Evolutionary conservation across 2,888 invertebrate species (phyloP), one percentile per base, ranked within the genome.

Genomic region (Phalangium opilio): DNA sequence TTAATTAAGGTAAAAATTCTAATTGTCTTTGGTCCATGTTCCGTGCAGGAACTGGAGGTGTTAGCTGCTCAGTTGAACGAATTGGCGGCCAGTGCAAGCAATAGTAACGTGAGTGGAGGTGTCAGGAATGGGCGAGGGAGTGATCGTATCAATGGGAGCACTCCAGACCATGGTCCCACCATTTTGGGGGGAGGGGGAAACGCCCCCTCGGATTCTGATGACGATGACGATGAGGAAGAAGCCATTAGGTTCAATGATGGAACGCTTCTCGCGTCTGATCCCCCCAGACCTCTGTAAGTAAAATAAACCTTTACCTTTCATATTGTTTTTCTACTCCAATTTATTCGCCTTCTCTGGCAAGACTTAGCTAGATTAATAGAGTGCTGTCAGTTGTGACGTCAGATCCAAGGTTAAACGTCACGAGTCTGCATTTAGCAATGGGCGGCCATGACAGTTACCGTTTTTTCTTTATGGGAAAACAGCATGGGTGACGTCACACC

Each of bases 11-110:
- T n/a, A n/a, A n/a, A n/a, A n/a, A n/a, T n/a, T n/a, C n/a, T n/a
- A n/a, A n/a, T n/a, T n/a, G n/a, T n/a, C n/a, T n/a, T n/a, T n/a
- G n/a, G n/a, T n/a, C n/a, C n/a, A 10, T 34, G 3, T 34, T 34
- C 2, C 14, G 41, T 44, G 14, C 21, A 51, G 52, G 93, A 95
- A 71, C 77, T 96, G 75, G 95, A 96, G 72, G 83, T 83, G 67
- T 71, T 96, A 67, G 93, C 93, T 55, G 89, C 87, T 63, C 91
- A 95, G 71, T 76, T 95, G 65, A 90, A 86, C 71, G 86, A 91
- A 72, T 75, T 95, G 65, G 90, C 84, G 61, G 15, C 18, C 10
- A 80, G 81, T 63, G 38, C 27, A 32, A 44, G 50, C 17, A 52
- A 46, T 41, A 51, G 35, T 34, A 39, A 34, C 33, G 8, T 32